Evolutionary conservation across 1,140 invertebrate species (phyloP).

Genomic region (Habropoda laboriosa): DNA sequence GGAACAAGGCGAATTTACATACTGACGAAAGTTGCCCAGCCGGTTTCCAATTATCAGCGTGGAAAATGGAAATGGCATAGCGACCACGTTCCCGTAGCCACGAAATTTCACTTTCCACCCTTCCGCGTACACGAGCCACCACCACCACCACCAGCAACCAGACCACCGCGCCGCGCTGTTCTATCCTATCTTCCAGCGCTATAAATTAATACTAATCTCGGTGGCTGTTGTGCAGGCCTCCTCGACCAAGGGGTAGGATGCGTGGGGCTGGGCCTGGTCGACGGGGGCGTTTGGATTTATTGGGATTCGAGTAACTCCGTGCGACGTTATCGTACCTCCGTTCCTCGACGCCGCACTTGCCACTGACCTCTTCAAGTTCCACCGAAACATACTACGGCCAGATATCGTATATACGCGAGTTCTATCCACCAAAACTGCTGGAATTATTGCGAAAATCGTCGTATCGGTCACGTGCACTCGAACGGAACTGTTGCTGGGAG

Average conservation of each 20-base stretch:
- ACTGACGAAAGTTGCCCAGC: constrained; percentile 50
- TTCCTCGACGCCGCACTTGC: constrained; percentile 41
- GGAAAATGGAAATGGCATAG: constrained; percentile 64
- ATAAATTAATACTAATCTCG: constrained; percentile 73
- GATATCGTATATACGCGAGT: neutral
- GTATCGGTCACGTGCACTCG: neutral
- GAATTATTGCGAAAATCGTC: constrained; percentile 16
- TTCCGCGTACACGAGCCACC: constrained; percentile 17
- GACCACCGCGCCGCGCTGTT: constrained; percentile 28
- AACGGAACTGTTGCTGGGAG: neutral
- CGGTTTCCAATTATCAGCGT: constrained; percentile 65
- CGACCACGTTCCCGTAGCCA: constrained; percentile 46
- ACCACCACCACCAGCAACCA: neutral
- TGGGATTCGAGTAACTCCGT: constrained; percentile 68
- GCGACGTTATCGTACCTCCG: constrained; percentile 61
- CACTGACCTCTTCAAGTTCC: constrained; percentile 52
- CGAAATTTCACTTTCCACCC: constrained; percentile 69
- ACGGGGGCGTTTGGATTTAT: constrained; percentile 64
- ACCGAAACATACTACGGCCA: constrained; percentile 10
- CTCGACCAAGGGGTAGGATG: constrained; percentile 19
- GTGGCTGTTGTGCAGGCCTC: constrained; percentile 59
- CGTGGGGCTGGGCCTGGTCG: constrained; percentile 35
- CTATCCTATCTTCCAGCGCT: constrained; percentile 66
- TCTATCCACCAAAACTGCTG: neutral
- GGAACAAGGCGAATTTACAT: constrained; percentile 46